phyloP scores from a whole-genome alignment of 2,113 vertebrate genomes.

The Axis porcinus region DNA sequence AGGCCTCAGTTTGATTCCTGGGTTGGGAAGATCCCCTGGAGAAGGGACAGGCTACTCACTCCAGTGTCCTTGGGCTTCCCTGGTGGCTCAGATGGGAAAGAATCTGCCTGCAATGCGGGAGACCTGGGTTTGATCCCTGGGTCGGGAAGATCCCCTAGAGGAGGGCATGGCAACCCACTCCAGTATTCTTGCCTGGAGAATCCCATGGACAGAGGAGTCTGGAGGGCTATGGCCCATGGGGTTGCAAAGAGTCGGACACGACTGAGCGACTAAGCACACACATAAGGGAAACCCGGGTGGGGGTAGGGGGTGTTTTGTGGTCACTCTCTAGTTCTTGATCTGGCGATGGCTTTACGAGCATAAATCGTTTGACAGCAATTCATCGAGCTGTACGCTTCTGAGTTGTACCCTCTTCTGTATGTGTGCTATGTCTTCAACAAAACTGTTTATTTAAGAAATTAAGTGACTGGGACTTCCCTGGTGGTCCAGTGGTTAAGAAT shows the following conservation, averaged over 20 bases:
- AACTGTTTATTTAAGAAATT: neutral
- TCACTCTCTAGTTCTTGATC: neutral
- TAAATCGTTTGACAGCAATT: fast-evolving
- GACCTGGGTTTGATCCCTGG: neutral
- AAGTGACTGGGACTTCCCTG: neutral
- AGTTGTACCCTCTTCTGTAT: too few relatives aligned
- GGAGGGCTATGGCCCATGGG: neutral
- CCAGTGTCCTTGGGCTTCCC: neutral
- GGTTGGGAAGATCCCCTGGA: neutral
- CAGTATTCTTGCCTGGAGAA: neutral
- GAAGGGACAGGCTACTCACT: neutral
- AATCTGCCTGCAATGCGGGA: neutral
- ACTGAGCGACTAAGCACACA: neutral
- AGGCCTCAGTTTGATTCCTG: neutral
- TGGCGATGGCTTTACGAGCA: fast-evolving
- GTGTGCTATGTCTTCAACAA: neutral
- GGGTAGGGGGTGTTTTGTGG: fast-evolving
- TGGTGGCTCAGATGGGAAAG: neutral
- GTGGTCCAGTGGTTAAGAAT: neutral
- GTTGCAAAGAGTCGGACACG: neutral
- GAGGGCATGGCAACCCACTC: neutral
- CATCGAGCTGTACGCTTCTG: fast-evolving
- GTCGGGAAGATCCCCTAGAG: neutral
- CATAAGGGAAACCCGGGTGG: neutral
- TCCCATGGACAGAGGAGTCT: neutral